Evolutionary conservation across 2,797 vertebrate species (phyloP).

Genomic region (Periophthalmus magnuspinnatus): DNA sequence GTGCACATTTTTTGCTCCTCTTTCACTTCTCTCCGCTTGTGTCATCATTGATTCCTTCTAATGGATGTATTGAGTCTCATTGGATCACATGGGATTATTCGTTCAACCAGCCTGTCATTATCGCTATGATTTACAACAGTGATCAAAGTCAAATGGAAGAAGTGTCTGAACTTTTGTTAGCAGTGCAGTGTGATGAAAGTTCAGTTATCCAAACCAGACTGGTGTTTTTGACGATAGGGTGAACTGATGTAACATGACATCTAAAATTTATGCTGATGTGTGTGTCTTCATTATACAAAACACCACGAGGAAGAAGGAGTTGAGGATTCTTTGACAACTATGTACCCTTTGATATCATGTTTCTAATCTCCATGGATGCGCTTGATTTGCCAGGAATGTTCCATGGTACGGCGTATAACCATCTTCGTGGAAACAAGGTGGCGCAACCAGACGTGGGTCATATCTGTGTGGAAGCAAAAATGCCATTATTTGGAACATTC

Average conservation of each 20-base stretch:
- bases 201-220: constrained; percentile 43
- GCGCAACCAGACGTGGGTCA: no score
- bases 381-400: no score
- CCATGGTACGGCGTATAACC: no score
- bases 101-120: constrained; percentile 38
- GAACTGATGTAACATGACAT: constrained; percentile 43
- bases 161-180: constrained; percentile 43
- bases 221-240: constrained; percentile 36
- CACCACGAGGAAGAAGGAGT: no score
- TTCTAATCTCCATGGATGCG: no score
- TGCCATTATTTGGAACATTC: neutral
- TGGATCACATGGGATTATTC: constrained; percentile 47
- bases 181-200: constrained; percentile 23
- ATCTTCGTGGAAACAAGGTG: no score
- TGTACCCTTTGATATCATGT: neutral
- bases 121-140: constrained; percentile 39
- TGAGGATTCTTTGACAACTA: neutral
- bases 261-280: neutral
- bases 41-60: constrained; percentile 20
- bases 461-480: neutral
- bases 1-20: neutral
- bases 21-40: neutral
- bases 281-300: no score
- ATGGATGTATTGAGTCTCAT: constrained; percentile 29
- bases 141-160: constrained; percentile 49